These are phyloP conservation scores for Sinosuthora webbiana DNA, from an alignment of 2,113 vertebrate species.

Conservation along the genomic window DNA sequence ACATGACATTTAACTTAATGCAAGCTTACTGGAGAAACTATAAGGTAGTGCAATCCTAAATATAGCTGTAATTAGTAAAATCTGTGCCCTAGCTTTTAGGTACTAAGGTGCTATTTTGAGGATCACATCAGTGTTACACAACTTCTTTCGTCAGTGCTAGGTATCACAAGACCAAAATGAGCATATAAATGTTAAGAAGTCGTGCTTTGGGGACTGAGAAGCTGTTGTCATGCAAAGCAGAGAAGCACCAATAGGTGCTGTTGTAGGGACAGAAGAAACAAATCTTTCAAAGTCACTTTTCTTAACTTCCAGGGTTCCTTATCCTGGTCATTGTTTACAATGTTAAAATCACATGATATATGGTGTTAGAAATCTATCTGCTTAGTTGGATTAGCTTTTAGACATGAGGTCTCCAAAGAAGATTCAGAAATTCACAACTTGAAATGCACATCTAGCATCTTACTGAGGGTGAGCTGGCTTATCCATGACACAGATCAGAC, in stretches of 20 bases:
- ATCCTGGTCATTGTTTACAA: neutral
- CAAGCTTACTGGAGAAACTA: neutral
- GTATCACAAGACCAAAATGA: neutral
- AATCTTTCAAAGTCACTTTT: neutral
- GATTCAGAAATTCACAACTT: neutral
- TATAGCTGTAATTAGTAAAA: constrained; percentile 18
- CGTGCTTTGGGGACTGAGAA: neutral
- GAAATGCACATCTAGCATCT: neutral
- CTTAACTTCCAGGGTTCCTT: neutral
- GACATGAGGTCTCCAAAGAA: neutral
- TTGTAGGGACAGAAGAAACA: neutral
- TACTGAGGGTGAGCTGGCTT: neutral
- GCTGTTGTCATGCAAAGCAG: neutral
- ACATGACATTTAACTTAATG: constrained; percentile 1
- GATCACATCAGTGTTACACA: neutral
- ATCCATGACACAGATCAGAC: neutral
- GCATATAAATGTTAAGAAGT: neutral
- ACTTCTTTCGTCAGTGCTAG: neutral
- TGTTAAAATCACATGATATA: neutral
- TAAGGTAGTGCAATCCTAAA: neutral
- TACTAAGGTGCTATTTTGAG: neutral
- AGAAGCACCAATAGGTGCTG: neutral
- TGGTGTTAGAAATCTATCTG: neutral
- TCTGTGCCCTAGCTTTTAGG: neutral
- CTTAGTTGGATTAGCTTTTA: neutral